Base-by-base conservation (phyloP, 1,140 invertebrate species). In the Diabrotica undecimpunctata region DNA sequence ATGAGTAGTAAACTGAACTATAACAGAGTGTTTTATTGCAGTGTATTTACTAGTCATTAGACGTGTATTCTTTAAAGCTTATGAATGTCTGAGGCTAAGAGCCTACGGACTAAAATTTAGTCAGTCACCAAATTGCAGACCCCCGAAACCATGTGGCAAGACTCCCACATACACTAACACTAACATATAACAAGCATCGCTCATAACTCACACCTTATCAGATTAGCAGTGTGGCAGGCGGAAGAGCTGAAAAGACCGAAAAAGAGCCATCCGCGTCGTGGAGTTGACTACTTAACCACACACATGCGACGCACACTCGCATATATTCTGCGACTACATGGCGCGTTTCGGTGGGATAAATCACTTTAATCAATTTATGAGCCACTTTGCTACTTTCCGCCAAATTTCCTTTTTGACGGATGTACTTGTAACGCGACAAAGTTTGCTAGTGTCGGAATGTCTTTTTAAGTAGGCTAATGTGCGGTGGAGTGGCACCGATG, bases 121-220 rank as follows among this genome's bases (percentile, higher is more conserved):
- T n/a, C 41, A 10, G 41, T 46, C 2, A 46, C 41, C n/a, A 46
- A 46, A 46, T 46, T 46, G 41, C 41, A 10, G 41, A 3, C 41
- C n/a, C 39, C 41, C 6, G 41, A 46, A 46, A 46, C 41, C 41
- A 46, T 46, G 41, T 46, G 41, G 41, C 41, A n/a, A 46, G 8
- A n/a, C 41, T 46, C 41, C n/a, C 41, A 46, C 41, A 46, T 46
- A 46, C n/a, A 46, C n/a, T 10, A 10, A 46, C 8, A 25, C 25
- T 25, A 46, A 46, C 39, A 7, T 10, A 46, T 46, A 46, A 46
- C 11, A 46, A 46, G n/a, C 41, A 46, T 10, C 41, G 41, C 41
- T 46, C 41, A 46, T 46, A 46, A 46, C 41, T 46, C 41, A 46
- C 41, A 46, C 41, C 41, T 46, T 46, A 46, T 46, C 41, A 46